Evolutionary conservation across 2,888 invertebrate species (phyloP).

Genomic region (Monochamus alternatus): DNA sequence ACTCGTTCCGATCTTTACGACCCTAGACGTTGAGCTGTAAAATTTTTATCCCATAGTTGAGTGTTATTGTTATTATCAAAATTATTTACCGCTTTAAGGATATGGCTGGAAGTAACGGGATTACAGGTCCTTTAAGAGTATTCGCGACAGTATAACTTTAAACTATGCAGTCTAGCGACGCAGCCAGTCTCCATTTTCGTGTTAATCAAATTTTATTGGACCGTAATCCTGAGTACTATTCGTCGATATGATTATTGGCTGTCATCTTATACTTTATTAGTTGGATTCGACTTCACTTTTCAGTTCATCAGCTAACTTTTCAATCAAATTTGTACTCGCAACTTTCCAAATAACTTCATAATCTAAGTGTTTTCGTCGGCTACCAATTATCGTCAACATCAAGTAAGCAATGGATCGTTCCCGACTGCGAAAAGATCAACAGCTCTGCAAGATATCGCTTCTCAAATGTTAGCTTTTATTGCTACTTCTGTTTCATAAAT

Average conservation of each 20-base stretch:
- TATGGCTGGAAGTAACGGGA: constrained; percentile 20
- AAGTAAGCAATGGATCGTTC: not conserved
- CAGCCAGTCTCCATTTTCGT: constrained; percentile 42
- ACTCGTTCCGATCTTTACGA: not conserved
- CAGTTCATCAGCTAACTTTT: constrained; percentile 51
- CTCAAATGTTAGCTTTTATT: no score
- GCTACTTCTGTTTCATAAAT: no score
- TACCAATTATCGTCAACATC: constrained; percentile 12
- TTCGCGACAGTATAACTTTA: constrained; percentile 36
- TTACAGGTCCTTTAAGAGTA: constrained; percentile 25
- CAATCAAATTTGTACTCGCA: constrained; percentile 28
- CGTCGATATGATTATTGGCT: constrained; percentile 59
- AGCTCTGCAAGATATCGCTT: no score
- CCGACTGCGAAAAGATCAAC: not conserved
- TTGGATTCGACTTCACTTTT: constrained; percentile 53
- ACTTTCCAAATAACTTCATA: constrained; percentile 6
- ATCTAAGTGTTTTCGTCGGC: constrained; percentile 8
- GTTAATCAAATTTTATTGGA: constrained; percentile 62
- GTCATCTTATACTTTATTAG: constrained; percentile 59
- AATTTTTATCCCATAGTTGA: not conserved
- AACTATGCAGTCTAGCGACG: constrained; percentile 39
- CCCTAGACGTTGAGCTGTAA: constrained; percentile 2
- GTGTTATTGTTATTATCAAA: not conserved
- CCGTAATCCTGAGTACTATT: constrained; percentile 54
- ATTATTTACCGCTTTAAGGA: constrained; percentile 16